A percentile compares a stretch with the other conserved stretches of the same genome.
These are phyloP conservation scores for Zele albiditarsus DNA, from an alignment of 2,888 invertebrate species.

Conservation along the genomic window DNA sequence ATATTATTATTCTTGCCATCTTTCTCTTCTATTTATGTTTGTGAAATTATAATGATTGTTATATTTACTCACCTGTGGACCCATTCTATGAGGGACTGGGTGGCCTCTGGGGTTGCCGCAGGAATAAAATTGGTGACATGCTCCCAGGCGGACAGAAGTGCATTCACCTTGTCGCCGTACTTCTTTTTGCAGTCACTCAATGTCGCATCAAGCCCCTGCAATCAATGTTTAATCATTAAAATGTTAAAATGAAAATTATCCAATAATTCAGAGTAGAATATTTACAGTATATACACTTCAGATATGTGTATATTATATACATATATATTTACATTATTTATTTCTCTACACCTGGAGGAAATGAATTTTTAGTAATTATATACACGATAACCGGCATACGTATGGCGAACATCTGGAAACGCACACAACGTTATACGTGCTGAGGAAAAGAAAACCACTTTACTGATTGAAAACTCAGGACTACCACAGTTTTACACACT, in stretches of 20 bases:
- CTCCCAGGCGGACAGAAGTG: slow-evolving; percentile 74
- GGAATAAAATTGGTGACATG: slow-evolving; percentile 72
- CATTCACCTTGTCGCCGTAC: slow-evolving; percentile 73
- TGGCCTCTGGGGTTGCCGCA: slow-evolving; percentile 69
- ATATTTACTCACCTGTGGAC: slow-evolving; percentile 69
- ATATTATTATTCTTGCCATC: background rate
- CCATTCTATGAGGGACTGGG: slow-evolving; percentile 72
- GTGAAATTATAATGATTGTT: background rate
- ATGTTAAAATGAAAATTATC: slow-evolving; percentile 21
- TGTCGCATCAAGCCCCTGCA: slow-evolving; percentile 73
- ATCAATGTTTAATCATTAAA: slow-evolving; percentile 41
- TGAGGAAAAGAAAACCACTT: slow-evolving; percentile 38
- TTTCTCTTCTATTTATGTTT: slow-evolving; percentile 1
- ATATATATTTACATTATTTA: background rate
- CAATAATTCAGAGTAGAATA: background rate
- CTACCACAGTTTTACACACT: background rate
- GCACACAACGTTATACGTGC: background rate
- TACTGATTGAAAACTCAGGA: slow-evolving; percentile 39
- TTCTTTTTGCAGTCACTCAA: slow-evolving; percentile 73
- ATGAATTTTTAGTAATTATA: slow-evolving; percentile 27
- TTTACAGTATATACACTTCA: background rate
- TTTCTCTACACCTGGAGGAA: slow-evolving; percentile 29
- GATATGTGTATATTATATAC: background rate
- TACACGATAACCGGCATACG: background rate
- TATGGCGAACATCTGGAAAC: slow-evolving; percentile 23